phyloP scores from a whole-genome alignment of 2,888 invertebrate genomes.

The Synergus laeviventris region DNA sequence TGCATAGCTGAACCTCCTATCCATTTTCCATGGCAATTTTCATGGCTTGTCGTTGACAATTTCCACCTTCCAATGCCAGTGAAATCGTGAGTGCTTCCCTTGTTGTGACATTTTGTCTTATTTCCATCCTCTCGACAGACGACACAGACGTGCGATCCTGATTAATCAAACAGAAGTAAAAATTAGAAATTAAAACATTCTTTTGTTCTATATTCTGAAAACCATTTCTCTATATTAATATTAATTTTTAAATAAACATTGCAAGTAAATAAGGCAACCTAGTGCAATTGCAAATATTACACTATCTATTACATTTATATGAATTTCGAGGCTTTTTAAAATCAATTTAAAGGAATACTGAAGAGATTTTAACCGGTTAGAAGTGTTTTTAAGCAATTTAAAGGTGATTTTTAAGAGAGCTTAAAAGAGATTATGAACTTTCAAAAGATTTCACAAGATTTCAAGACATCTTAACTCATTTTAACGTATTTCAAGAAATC shows the following conservation, averaged over 20 bases:
- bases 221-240: too few species aligned
- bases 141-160: conserved; percentile 33
- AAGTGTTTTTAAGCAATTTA: too few species aligned
- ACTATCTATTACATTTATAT: too few species aligned
- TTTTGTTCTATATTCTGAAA: not conserved
- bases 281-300: not conserved
- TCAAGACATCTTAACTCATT: too few species aligned
- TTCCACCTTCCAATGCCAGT: conserved; percentile 39
- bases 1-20: conserved; percentile 31
- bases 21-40: conserved; percentile 39
- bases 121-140: conserved; percentile 35
- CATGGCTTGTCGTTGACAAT: conserved; percentile 26
- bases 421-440: too few species aligned
- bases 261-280: not conserved
- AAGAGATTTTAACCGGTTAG: too few species aligned
- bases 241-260: too few species aligned
- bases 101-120: conserved; percentile 26
- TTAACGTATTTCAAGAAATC: too few species aligned
- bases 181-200: not conserved
- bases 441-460: too few species aligned
- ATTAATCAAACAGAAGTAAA: conserved; percentile 8
- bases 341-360: too few species aligned
- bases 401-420: too few species aligned
- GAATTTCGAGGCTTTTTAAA: too few species aligned
- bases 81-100: conserved; percentile 23